Conservation (phyloP, 2,113 vertebrate genomes). For the Murina feae region DNA sequence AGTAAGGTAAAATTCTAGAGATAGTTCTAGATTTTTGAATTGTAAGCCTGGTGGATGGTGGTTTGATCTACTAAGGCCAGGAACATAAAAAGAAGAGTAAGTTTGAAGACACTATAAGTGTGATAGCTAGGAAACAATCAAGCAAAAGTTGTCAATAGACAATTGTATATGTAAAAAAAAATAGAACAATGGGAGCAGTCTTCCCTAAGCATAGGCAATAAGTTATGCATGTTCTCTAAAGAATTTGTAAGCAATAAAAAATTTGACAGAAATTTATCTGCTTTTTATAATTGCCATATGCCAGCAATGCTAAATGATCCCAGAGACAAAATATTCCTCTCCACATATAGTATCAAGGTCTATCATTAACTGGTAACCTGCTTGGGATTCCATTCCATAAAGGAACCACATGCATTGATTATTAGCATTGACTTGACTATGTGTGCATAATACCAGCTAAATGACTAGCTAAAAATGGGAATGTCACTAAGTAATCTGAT, state of each 20-base stretch:
- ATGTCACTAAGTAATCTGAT: not conserved
- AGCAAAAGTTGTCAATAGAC: not conserved
- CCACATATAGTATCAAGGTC: not conserved
- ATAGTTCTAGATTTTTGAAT: not conserved
- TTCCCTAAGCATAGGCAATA: not conserved
- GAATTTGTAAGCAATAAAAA: not conserved
- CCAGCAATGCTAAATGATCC: not conserved
- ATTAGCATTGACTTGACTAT: not conserved
- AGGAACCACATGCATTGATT: not conserved
- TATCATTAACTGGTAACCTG: not conserved
- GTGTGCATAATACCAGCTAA: not conserved
- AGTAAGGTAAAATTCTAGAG: not conserved
- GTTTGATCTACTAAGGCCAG: not conserved
- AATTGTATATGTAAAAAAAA: not conserved
- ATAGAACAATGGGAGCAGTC: not conserved
- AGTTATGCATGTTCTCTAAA: not conserved
- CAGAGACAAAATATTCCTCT: not conserved
- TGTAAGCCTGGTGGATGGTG: not conserved
- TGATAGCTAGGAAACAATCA: not conserved
- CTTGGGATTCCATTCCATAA: not conserved
- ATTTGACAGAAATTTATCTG: not conserved
- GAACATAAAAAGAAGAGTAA: not conserved
- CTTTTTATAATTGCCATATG: not conserved
- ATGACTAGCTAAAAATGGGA: not conserved
- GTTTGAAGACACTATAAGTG: not conserved